A percentile compares a stretch with the other conserved stretches of the same genome.
Evolutionary conservation across 2,113 vertebrate genomes (phyloP).

Genomic region (Pygoscelis adeliae): DNA sequence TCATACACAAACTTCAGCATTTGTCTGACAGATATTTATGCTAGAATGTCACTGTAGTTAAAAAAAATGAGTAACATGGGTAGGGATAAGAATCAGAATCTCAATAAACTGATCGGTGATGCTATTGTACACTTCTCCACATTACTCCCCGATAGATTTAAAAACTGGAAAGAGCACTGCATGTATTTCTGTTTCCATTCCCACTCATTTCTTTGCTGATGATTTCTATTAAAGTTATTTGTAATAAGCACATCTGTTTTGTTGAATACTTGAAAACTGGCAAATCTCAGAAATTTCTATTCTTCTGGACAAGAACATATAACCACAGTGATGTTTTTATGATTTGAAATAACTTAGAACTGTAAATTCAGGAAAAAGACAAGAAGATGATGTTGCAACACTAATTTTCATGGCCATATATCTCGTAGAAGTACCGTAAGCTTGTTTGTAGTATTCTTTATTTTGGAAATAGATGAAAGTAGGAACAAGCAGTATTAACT

Average conservation of each 20-base stretch:
- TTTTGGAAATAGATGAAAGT: slow-evolving; percentile 48
- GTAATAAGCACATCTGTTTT: slow-evolving; percentile 27
- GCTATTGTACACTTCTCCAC: neutral
- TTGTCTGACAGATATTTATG: neutral
- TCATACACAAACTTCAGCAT: neutral
- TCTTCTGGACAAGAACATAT: neutral
- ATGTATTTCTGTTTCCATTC: neutral
- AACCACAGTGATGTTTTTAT: slow-evolving; percentile 2
- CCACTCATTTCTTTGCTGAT: neutral
- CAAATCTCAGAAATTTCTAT: neutral
- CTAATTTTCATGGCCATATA: neutral
- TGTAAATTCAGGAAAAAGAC: slow-evolving; percentile 16
- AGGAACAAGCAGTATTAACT: neutral
- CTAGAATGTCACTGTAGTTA: neutral
- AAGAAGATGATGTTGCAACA: slow-evolving; percentile 8
- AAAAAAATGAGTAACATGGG: neutral
- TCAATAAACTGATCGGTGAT: neutral
- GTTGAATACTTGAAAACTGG: neutral
- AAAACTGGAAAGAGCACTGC: neutral
- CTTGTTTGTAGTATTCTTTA: neutral
- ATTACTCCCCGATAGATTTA: neutral
- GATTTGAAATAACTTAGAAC: neutral
- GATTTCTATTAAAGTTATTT: neutral
- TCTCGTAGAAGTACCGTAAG: neutral
- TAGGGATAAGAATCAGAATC: neutral